Evolutionary conservation across 2,888 invertebrate species (phyloP).

Genomic region (Merodon equestris): DNA sequence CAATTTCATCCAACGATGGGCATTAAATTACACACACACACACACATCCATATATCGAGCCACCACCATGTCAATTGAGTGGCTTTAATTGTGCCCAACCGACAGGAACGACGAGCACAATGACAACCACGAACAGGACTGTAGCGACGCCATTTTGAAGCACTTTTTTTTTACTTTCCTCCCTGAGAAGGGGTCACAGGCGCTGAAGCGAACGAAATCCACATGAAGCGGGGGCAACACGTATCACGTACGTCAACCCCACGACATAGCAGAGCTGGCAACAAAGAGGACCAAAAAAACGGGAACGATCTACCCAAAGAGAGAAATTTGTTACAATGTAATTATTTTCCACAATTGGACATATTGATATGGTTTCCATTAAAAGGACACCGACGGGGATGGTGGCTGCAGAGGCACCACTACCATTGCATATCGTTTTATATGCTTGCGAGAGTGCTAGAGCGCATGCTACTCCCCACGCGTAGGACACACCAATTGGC

Average conservation of each 20-base stretch:
- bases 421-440: constrained; percentile 18
- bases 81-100: constrained; percentile 54
- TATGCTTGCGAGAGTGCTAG: constrained; percentile 30
- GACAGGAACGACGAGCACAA: constrained; percentile 42
- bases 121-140: constrained; percentile 32
- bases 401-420: constrained; percentile 11
- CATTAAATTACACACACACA: constrained; percentile 52
- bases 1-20: constrained; percentile 63
- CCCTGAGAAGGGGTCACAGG: constrained; percentile 49
- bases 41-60: constrained; percentile 13
- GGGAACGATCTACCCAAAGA: constrained; percentile 58
- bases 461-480: constrained; percentile 63
- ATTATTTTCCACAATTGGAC: constrained; percentile 80
- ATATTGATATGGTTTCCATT: constrained; percentile 78
- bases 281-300: constrained; percentile 40
- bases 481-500: constrained; percentile 55
- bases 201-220: constrained; percentile 36
- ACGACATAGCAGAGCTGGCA: constrained; percentile 1
- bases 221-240: too few species aligned
- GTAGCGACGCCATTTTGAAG: constrained; percentile 69
- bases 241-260: too few species aligned
- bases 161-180: constrained; percentile 64
- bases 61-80: constrained; percentile 32
- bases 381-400: constrained; percentile 50
- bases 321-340: constrained; percentile 79